A percentile compares a stretch with the other conserved stretches of the same genome.
Evolutionary conservation across 2,888 invertebrate genomes (phyloP).

Genomic region (Chalcis sispes): DNA sequence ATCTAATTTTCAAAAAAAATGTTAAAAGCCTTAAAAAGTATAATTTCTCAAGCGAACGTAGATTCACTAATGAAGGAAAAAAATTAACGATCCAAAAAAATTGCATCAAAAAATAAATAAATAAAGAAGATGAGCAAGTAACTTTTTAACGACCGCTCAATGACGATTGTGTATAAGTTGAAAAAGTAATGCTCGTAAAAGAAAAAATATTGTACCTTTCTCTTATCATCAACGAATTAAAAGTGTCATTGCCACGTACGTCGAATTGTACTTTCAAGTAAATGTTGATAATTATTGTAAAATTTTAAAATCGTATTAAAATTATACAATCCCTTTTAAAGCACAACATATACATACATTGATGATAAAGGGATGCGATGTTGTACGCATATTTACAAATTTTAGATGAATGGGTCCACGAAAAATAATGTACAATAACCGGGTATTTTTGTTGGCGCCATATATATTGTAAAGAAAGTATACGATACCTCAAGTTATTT

Average conservation of each 20-base stretch:
- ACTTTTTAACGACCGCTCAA: constrained; percentile 7
- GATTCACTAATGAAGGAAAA: constrained; percentile 35
- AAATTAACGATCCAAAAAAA: constrained; percentile 50
- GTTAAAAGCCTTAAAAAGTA: constrained; percentile 1
- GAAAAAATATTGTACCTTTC: constrained; percentile 44
- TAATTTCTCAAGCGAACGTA: constrained; percentile 4
- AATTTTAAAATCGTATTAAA: constrained; percentile 26
- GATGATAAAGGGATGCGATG: constrained; percentile 26
- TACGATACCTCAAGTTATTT: constrained; percentile 69
- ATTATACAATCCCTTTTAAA: neutral
- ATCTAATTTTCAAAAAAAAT: neutral
- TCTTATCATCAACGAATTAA: constrained; percentile 55
- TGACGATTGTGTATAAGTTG: neutral
- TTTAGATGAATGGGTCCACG: constrained; percentile 56
- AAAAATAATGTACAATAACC: constrained; percentile 58
- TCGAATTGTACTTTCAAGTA: constrained; percentile 40
- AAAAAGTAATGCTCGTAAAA: constrained; percentile 16
- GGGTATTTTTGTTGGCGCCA: constrained; percentile 70
- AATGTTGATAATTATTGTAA: constrained; percentile 23
- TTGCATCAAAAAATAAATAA: constrained; percentile 21
- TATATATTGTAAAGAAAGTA: constrained; percentile 67
- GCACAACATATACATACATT: constrained; percentile 14
- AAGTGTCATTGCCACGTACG: constrained; percentile 42
- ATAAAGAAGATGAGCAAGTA: no score
- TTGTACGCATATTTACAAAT: constrained; percentile 54